Base-by-base conservation (phyloP, 2,888 invertebrate genomes). In the Stenurella melanura region DNA sequence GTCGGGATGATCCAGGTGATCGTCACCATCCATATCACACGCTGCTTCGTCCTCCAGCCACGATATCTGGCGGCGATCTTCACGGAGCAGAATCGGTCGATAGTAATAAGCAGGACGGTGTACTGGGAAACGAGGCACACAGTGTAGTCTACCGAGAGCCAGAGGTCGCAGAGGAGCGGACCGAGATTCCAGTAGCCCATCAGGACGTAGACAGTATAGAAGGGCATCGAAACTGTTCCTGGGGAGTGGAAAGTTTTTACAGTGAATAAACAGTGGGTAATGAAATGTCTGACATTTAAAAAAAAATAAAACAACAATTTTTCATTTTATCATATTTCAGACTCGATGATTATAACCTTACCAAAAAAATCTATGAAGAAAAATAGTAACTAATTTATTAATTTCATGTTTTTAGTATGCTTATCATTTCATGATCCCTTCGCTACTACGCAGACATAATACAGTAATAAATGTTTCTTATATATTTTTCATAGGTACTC, bases 121-220 rank as follows among this genome's bases (percentile, higher is more conserved):
- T 99, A 99, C 89, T 99, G 99, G 10, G 99, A 99, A 34, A 98
- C 98, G 67, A 99, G 92, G 88, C 99, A 99, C 38, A 99, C 99
- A 19, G 99, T 99, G 91, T 99, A 99, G 90, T 99, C 99, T 69
- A 98, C 96, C 0, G 98, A 98, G 9, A 99, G 93, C 99, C 99
- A 99, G 73, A 99, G 92, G 90, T 99, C 99, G 89, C 99, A 99
- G 9, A 98, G 92, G 77, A 99, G 91, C 30, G 97, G 96, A 15
- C 99, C 99, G 80, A 99, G 92, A 88, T 98, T 96, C 99, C 99
- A 99, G 88, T 96, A 96, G 72, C 97, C 98, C 92, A 96, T 96
- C 82, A 99, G 91, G 73, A 99, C 96, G 91, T 99, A 99, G 82
- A 98, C 96, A 30, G 98, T 98, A 91, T 97, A 99, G 91, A 99